phyloP scores from a whole-genome alignment of 2,888 invertebrate genomes.

The Mycalesis mineus region DNA sequence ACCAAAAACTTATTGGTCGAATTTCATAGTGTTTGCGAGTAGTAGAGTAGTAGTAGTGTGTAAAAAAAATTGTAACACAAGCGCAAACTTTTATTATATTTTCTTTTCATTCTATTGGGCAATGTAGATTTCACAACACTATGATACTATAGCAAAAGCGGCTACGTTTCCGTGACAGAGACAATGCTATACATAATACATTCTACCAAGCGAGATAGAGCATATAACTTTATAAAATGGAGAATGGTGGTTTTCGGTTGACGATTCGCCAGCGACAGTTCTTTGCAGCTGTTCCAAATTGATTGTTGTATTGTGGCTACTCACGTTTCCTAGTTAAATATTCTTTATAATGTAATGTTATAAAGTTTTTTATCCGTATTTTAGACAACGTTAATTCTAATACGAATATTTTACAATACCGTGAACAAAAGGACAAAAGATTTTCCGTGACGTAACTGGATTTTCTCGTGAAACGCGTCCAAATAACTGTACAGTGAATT shows the following conservation, averaged over 20 bases:
- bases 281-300: constrained; percentile 42
- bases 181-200: constrained; percentile 3
- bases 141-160: constrained; percentile 2
- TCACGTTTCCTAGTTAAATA: constrained; percentile 23
- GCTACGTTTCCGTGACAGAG: constrained; percentile 4
- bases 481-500: constrained; percentile 40
- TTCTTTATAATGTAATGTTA: constrained; percentile 23
- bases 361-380: constrained; percentile 21
- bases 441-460: constrained; percentile 69
- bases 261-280: constrained; percentile 30
- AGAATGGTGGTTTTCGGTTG: constrained; percentile 32
- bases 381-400: constrained; percentile 14
- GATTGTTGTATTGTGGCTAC: constrained; percentile 33
- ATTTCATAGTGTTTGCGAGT: too few species aligned
- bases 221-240: constrained; percentile 32
- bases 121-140: constrained; percentile 15
- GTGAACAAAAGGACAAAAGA: constrained; percentile 35
- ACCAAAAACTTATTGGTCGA: too few species aligned
- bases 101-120: too few species aligned
- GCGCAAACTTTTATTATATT: too few species aligned
- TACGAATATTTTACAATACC: constrained; percentile 15
- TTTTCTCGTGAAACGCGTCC: constrained; percentile 41
- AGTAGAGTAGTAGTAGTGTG: too few species aligned
- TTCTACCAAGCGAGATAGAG: constrained; percentile 30
- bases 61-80: too few species aligned